Evolutionary conservation across 2,113 vertebrate species (phyloP).

Genomic region (Girardinichthys multiradiatus): DNA sequence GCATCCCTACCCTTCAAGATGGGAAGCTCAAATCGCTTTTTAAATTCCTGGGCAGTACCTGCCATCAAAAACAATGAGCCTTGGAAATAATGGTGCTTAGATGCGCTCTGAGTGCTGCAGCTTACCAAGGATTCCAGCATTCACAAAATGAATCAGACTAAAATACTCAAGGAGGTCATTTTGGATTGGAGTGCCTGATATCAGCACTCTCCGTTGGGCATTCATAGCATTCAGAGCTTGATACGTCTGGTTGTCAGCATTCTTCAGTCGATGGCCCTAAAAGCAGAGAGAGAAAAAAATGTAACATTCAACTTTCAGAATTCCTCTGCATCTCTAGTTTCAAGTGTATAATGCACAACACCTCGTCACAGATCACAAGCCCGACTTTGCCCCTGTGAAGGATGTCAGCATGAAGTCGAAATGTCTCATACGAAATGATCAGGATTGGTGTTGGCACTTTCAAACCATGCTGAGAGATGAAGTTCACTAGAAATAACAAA

Average conservation of each 20-base stretch:
- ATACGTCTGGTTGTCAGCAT: constrained; percentile 98
- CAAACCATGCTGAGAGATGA: constrained; percentile 89
- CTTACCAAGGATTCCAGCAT: constrained; percentile 93
- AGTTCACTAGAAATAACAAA: constrained; percentile 79
- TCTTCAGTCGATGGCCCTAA: constrained; percentile 97
- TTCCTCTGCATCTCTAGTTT: background rate
- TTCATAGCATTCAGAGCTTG: constrained; percentile 91
- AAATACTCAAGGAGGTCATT: constrained; percentile 98
- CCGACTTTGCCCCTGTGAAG: constrained; percentile 91
- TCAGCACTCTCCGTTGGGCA: constrained; percentile 90
- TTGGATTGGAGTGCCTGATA: constrained; percentile 97
- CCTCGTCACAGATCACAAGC: constrained; percentile 96
- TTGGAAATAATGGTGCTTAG: background rate
- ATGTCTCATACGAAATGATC: constrained; percentile 97
- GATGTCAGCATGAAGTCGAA: constrained; percentile 88
- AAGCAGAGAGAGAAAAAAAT: background rate
- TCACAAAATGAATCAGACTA: constrained; percentile 97
- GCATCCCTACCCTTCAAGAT: constrained; percentile 95
- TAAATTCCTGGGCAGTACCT: constrained; percentile 97
- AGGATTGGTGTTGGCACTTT: constrained; percentile 91
- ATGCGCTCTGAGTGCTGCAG: background rate
- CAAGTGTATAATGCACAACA: constrained; percentile 41
- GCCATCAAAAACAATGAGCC: background rate
- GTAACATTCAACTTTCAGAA: background rate
- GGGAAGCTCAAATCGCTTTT: constrained; percentile 94